Conservation (phyloP, 2,888 invertebrate genomes). For the Pegoplata infirma region DNA sequence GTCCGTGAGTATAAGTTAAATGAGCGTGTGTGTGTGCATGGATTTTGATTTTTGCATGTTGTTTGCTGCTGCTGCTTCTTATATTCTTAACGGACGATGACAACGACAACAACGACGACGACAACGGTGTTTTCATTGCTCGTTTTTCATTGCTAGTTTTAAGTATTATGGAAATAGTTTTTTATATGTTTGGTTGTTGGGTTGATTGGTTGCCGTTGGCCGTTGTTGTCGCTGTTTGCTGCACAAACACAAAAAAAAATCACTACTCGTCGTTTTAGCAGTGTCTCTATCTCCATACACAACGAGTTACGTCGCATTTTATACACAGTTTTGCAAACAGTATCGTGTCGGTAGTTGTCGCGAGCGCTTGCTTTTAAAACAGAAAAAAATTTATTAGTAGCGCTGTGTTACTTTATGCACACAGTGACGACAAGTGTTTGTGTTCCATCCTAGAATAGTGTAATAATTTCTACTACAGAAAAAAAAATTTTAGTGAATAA, state of each 20-base stretch:
- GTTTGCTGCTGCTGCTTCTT: constrained; percentile 10
- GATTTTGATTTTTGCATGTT: constrained; percentile 32
- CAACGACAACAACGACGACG: constrained; percentile 11
- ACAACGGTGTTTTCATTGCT: constrained; percentile 12
- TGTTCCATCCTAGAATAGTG: constrained; percentile 58
- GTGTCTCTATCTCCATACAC: constrained; percentile 30
- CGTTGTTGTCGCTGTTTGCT: constrained; percentile 57
- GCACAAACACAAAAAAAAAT: no score
- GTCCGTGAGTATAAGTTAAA: background rate
- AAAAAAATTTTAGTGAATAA: background rate
- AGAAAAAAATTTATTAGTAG: constrained; percentile 43
- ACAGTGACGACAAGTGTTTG: constrained; percentile 58
- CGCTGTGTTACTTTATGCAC: constrained; percentile 49
- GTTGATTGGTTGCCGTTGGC: constrained; percentile 53
- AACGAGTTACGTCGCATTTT: constrained; percentile 51
- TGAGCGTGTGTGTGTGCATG: background rate
- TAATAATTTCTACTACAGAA: constrained; percentile 35
- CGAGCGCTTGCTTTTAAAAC: constrained; percentile 67
- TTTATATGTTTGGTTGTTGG: constrained; percentile 35
- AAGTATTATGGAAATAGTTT: constrained; percentile 5
- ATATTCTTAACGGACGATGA: background rate
- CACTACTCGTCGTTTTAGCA: constrained; percentile 38
- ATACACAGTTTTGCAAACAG: constrained; percentile 65
- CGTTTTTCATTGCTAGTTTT: constrained; percentile 26
- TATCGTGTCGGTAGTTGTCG: constrained; percentile 78